Base-by-base conservation (phyloP, 1,140 invertebrate species). In the Brachionus sp. region DNA sequence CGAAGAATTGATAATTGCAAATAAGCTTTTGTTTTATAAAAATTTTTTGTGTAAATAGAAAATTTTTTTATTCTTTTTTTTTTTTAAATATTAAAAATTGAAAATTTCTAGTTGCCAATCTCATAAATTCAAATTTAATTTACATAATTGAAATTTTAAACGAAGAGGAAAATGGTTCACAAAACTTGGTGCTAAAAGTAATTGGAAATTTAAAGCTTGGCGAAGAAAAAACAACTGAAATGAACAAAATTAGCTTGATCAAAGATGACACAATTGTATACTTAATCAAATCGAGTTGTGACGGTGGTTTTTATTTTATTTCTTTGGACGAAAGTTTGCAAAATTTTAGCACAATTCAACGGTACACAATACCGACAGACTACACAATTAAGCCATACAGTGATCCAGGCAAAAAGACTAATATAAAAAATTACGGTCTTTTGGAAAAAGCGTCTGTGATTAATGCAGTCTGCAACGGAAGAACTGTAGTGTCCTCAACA, bases 341-440 rank as follows among this genome's bases (percentile, higher is more conserved):
- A n/a, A 35, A 19, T 75, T 75, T 13, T 46, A 44, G 6, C 16
- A 29, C 5, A 6, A 13, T 29, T 12, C 37, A 25, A 9, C n/a
- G 42, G 10, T 75, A 75, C 13, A 16, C 13, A 10, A 57, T 57
- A 7, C 77, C 77, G 13, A 57, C 57, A 13, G 77, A 80, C 25
- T 80, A 80, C 33, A 37, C 50, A 16, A 80, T 80, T 25, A 80
- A 80, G 53, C 33, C 50, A 1, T 44, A 57, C 33, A 57, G 77
- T 37, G 77, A 80, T 25, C 50, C 57, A 42, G 3, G n/a, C 19
- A 80, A 46, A 42, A 75, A 75, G 19, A 80, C 77, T n/a, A 80
- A 57, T n/a, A 66, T 80, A 23, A 80, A 80, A 80, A 80, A 80
- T 44, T 80, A 80, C 16, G 77, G 50, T 23, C 77, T 80, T 4